Conservation (phyloP, 2,113 vertebrate genomes). For the Antigone vipio region DNA sequence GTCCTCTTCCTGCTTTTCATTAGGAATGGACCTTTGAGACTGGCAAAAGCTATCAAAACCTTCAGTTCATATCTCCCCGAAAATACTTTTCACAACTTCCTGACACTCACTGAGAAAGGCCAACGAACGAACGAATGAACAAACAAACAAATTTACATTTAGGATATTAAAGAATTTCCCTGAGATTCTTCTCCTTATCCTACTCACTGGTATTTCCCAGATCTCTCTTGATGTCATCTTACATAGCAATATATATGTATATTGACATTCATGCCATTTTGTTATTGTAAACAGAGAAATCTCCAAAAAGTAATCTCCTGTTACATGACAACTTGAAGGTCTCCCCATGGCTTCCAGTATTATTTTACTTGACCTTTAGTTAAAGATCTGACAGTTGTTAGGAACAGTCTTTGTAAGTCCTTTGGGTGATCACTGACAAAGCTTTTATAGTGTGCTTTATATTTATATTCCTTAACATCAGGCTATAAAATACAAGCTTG, state of each 20-base stretch:
- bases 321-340: background rate
- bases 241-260: background rate
- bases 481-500: constrained; percentile 1
- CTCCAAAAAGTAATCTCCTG: background rate
- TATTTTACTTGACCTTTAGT: background rate
- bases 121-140: background rate
- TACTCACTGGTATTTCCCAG: background rate
- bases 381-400: background rate
- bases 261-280: background rate
- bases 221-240: background rate
- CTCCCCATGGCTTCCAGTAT: background rate
- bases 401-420: background rate
- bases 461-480: constrained; percentile 22
- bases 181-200: background rate
- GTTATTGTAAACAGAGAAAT: background rate
- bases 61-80: background rate
- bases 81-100: background rate
- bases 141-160: background rate
- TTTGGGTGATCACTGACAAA: background rate
- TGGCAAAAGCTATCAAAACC: background rate
- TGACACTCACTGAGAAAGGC: background rate
- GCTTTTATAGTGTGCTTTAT: background rate
- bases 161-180: background rate
- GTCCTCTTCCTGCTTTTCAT: background rate
- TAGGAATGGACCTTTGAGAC: background rate